Evolutionary conservation across 1,140 invertebrate genomes (phyloP), one percentile per base, ranked within the genome.

Genomic region (Oedothorax gibbosus): DNA sequence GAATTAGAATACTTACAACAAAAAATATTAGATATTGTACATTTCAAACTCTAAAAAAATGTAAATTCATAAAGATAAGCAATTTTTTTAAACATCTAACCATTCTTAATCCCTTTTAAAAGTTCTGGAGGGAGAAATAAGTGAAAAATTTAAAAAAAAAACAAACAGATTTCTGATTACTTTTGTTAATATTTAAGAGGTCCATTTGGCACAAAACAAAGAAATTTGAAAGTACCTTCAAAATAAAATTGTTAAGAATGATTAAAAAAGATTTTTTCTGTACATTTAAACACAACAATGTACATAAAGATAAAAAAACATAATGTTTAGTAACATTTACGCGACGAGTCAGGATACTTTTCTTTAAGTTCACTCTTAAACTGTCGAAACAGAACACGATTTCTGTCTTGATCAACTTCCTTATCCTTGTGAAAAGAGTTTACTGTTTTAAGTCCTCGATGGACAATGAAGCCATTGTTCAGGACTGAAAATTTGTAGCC

Each of bases 401-500:
- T 93, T 66, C 88, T 87, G 85, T 91, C 90, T 80, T 91, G 90
- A 85, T 93, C 92, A 60, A 88, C 78, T 73, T 92, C 90, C 88
- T 91, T 91, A 10, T 90, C 87, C 88, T 92, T 92, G 82, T 92
- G 92, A 88, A 93, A 93, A 7, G 89, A 89, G 15, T 86, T 84
- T 35, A 87, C 20, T 12, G 89, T 90, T 87, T 93, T 93, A 85
- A 92, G 91, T 35, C 93, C 93, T 83, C 88, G 88, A 88, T 93
- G 93, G 8, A 93, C 89, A 4, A 93, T 87, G 88, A 93, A 93
- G 7, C 92, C 92, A 87, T 92, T 92, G 88, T 93, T 92, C n/a
- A 93, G 88, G 35, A 93, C 91, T 50, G 90, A 89, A 88, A 93
- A 93, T 64, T 90, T 90, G 88, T 91, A 93, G 10, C 93, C 93